Percentiles rank a stretch among this genome's conserved stretches.
These are phyloP conservation scores for Tortrix viridana DNA, from an alignment of 2,888 invertebrate genomes.

Conservation along the genomic window DNA sequence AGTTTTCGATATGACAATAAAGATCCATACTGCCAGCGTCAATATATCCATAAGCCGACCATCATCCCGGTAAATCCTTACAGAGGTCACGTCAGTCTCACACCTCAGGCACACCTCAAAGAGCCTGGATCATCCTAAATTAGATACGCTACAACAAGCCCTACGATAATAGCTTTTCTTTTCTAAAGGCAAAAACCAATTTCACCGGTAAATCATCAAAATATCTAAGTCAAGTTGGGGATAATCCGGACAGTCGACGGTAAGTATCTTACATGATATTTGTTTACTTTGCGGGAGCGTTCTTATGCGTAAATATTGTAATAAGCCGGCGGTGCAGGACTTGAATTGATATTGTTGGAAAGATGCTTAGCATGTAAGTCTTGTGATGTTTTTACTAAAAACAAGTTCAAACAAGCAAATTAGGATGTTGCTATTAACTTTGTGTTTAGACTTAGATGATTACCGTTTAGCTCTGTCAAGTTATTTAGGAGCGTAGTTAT, in stretches of 20 bases:
- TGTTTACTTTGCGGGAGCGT: conserved; percentile 51
- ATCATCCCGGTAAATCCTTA: conserved; percentile 62
- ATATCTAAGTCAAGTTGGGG: conserved; percentile 71
- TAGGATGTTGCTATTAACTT: conserved; percentile 8
- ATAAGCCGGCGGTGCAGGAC: conserved; percentile 30
- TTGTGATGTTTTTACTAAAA: conserved; percentile 2
- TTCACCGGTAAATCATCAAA: conserved; percentile 72
- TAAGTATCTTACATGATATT: conserved; percentile 64
- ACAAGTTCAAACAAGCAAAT: conserved; percentile 1
- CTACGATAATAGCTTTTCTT: conserved; percentile 71
- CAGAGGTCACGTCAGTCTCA: conserved; percentile 63
- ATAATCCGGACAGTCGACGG: conserved; percentile 63
- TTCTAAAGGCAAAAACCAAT: conserved; percentile 70
- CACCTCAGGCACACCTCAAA: conserved; percentile 59
- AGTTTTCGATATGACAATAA: conserved; percentile 1
- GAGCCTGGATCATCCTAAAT: conserved; percentile 73
- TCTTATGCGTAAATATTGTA: conserved; percentile 42
- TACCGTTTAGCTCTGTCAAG: background rate
- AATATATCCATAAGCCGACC: conserved; percentile 48
- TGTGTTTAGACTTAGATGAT: conserved; percentile 11
- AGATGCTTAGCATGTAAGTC: conserved; percentile 16
- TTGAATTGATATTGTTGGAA: conserved; percentile 27
- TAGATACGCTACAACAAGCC: conserved; percentile 69
- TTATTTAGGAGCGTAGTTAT: conserved; percentile 9
- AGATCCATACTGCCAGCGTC: conserved; percentile 43